phyloP scores from a whole-genome alignment of 2,113 vertebrate species.

The Aramus guarauna region DNA sequence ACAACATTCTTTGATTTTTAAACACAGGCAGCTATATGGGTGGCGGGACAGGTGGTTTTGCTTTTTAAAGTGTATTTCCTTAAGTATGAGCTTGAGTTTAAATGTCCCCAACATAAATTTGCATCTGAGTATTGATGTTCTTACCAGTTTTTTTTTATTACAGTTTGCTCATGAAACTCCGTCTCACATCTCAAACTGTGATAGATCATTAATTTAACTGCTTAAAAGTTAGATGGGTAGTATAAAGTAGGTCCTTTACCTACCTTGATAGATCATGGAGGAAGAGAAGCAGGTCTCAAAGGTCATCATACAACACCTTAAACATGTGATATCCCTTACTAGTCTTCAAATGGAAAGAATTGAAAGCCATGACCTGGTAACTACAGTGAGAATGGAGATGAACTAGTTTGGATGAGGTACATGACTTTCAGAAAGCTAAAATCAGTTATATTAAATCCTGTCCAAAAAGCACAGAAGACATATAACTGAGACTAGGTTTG shows the following conservation, averaged over 20 bases:
- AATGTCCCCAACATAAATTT: slow-evolving; percentile 5
- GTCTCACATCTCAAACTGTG: neutral
- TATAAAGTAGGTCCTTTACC: neutral
- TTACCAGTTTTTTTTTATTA: neutral
- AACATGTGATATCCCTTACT: neutral
- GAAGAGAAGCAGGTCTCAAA: neutral
- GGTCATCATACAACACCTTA: neutral
- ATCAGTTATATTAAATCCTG: neutral
- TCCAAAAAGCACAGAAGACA: neutral
- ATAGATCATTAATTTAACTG: neutral
- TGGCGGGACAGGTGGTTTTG: slow-evolving; percentile 6
- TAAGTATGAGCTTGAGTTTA: neutral
- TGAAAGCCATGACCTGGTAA: neutral
- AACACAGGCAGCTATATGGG: slow-evolving; percentile 45
- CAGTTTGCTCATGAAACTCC: neutral
- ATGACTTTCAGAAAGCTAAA: neutral
- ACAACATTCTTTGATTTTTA: slow-evolving; percentile 49
- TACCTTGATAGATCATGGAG: neutral
- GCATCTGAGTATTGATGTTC: neutral
- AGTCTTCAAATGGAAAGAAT: neutral
- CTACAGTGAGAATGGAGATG: neutral
- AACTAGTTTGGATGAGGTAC: neutral
- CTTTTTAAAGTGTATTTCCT: neutral
- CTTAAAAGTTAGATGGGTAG: neutral
- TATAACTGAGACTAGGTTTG: neutral